These are phyloP conservation scores for Metopia argyrocephala DNA, from an alignment of 2,888 invertebrate genomes.

Conservation along the genomic window DNA sequence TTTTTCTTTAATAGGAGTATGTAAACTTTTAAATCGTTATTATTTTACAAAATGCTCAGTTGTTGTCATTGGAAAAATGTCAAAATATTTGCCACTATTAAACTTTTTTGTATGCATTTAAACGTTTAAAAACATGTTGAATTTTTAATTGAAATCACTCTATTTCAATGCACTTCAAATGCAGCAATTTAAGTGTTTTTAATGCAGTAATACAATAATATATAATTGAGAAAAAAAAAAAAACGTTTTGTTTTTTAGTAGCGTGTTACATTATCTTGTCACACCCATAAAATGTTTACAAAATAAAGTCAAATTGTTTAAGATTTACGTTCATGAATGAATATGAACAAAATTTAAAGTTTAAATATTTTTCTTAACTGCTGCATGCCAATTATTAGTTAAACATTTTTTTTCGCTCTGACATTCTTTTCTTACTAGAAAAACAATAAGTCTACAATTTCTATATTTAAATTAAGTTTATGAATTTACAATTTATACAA, in stretches of 20 bases:
- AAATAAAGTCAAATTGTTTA: slow-evolving; percentile 57
- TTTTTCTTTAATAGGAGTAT: no score
- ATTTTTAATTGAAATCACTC: slow-evolving; percentile 51
- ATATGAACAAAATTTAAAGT: slow-evolving; percentile 40
- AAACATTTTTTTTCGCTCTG: no score
- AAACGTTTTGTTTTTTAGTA: slow-evolving; percentile 32
- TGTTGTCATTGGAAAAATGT: slow-evolving; percentile 51
- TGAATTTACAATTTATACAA: no score
- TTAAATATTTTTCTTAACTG: slow-evolving; percentile 21
- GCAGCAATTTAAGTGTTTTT: neutral
- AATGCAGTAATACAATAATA: no score
- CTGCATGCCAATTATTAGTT: no score
- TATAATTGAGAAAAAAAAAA: no score
- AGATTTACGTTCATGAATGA: slow-evolving; percentile 43
- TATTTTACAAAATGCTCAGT: no score
- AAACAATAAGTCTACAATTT: no score
- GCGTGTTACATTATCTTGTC: slow-evolving; percentile 49
- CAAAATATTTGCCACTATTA: slow-evolving; percentile 60
- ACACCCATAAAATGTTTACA: slow-evolving; percentile 59
- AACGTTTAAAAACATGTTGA: slow-evolving; percentile 25
- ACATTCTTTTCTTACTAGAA: no score
- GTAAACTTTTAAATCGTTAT: no score
- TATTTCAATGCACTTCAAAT: slow-evolving; percentile 33
- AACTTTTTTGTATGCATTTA: neutral
- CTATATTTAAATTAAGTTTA: no score